Percentiles rank a stretch among this genome's conserved stretches.
Conservation (phyloP, 2,888 invertebrate species). For the Thelaira solivaga region DNA sequence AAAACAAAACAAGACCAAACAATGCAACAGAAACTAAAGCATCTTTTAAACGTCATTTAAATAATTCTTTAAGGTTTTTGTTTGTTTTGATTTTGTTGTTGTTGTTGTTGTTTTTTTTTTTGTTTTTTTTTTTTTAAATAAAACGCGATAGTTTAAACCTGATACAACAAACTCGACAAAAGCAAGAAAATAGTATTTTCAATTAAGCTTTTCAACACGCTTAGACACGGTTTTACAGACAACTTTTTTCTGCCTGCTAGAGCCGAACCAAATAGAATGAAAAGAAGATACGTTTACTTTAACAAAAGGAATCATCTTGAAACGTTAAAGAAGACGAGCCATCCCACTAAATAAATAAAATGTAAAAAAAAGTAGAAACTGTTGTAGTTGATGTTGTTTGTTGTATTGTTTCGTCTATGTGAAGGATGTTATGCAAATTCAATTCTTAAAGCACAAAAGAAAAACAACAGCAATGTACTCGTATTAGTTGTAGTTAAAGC, state of each 20-base stretch:
- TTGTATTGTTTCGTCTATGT: conserved; percentile 36
- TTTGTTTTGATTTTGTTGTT: no score
- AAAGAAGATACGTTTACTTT: conserved; percentile 2
- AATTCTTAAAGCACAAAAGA: conserved; percentile 28
- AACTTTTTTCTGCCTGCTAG: conserved; percentile 16
- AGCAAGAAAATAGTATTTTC: conserved; percentile 54
- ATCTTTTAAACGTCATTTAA: conserved; percentile 48
- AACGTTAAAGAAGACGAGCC: conserved; percentile 6
- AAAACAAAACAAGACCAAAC: conserved; percentile 25
- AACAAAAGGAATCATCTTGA: conserved; percentile 47
- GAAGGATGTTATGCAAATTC: conserved; percentile 61
- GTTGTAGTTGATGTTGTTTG: conserved; percentile 35
- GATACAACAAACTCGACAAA: conserved; percentile 51
- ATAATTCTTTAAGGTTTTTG: conserved; percentile 22
- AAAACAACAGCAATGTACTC: no score
- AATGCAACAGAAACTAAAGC: conserved; percentile 40
- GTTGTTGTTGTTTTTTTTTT: no score
- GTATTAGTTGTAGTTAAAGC: neutral
- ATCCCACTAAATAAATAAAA: no score
- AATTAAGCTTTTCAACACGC: conserved; percentile 65
- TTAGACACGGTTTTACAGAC: conserved; percentile 51
- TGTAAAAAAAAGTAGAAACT: conserved; percentile 12
- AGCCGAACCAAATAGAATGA: neutral
- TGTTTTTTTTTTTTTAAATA: neutral
- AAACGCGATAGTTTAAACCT: conserved; percentile 47